Evolutionary conservation across 1,140 invertebrate genomes (phyloP).

Genomic region (Dendrolimus punctatus): DNA sequence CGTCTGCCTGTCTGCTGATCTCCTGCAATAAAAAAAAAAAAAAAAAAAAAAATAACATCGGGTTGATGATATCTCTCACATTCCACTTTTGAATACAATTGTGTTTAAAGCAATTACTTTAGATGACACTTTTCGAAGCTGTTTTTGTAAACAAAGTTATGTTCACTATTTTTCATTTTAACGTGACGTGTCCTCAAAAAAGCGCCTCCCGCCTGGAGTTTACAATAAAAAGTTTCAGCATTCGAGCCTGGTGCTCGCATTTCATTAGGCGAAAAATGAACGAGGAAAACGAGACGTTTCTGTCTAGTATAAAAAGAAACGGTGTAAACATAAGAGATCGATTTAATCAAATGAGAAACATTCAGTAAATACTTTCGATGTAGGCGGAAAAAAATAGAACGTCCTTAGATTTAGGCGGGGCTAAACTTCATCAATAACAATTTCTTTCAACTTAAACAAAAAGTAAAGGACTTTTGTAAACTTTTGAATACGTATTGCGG

Average conservation of each 20-base stretch:
- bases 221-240: conserved; percentile 42
- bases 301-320: conserved; percentile 22
- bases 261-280: conserved; percentile 43
- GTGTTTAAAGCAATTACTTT: too few relatives aligned
- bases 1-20: too few relatives aligned
- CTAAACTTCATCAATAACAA: conserved; percentile 52
- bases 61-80: too few relatives aligned
- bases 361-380: conserved; percentile 23
- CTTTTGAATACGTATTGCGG: conserved; percentile 42
- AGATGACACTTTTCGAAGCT: too few relatives aligned
- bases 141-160: conserved; percentile 10
- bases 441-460: conserved; percentile 52
- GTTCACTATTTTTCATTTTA: conserved; percentile 35
- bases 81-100: too few relatives aligned
- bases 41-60: too few relatives aligned
- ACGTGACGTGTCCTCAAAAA: conserved; percentile 34
- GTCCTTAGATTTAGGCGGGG: conserved; percentile 36
- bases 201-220: conserved; percentile 22
- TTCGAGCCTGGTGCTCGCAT: conserved; percentile 34
- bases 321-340: conserved; percentile 23
- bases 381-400: conserved; percentile 43
- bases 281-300: conserved; percentile 35
- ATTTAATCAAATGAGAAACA: conserved; percentile 25
- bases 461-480: conserved; percentile 54
- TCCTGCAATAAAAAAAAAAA: too few relatives aligned